Evolutionary conservation across 2,113 vertebrate genomes (phyloP).

Genomic region (Barnardius zonarius): DNA sequence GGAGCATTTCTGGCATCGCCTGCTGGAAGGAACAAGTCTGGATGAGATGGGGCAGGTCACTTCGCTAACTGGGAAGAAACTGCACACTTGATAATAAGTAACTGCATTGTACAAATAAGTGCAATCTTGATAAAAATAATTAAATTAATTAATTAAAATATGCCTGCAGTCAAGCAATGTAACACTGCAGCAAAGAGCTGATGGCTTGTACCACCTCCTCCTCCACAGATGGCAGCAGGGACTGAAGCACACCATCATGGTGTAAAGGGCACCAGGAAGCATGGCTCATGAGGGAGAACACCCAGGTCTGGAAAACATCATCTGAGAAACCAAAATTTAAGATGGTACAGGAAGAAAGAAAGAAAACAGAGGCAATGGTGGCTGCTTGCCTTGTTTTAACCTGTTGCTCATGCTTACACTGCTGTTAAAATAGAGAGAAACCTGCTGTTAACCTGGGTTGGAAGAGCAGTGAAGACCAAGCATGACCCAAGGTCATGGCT

Average conservation of each 20-base stretch:
- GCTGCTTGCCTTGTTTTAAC: background rate
- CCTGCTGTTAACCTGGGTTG: background rate
- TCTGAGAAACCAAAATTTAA: background rate
- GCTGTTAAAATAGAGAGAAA: background rate
- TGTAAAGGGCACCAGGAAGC: background rate
- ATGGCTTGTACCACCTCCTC: background rate
- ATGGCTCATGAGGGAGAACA: background rate
- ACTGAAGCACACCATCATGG: background rate
- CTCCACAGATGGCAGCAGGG: rapidly evolving
- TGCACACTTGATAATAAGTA: background rate
- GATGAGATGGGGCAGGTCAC: background rate
- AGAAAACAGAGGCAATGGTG: background rate
- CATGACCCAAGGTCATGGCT: rapidly evolving
- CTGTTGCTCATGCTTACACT: background rate
- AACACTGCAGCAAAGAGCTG: background rate
- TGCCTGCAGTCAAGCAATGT: rapidly evolving
- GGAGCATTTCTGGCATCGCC: background rate
- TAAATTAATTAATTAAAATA: background rate
- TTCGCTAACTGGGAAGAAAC: background rate
- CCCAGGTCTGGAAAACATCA: background rate
- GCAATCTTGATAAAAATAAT: too few relatives aligned
- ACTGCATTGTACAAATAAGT: background rate
- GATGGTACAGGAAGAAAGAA: background rate
- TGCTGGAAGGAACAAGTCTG: background rate
- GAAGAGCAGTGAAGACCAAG: background rate